A percentile compares a stretch with the other conserved stretches of the same genome.
Conservation (phyloP, 1,140 invertebrate species). For the Hydropsyche tenuis region DNA sequence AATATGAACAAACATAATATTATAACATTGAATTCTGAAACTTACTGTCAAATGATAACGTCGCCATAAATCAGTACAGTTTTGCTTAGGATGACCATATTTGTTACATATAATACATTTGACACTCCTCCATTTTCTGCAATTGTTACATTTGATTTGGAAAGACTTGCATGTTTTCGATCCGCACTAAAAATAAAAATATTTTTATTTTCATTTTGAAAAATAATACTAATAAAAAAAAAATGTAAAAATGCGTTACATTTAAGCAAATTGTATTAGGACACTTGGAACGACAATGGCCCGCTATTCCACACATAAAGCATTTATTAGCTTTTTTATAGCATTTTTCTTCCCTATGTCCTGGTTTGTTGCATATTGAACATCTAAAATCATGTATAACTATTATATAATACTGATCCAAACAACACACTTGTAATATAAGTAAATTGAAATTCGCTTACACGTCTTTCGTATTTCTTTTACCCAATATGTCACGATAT, state of each 20-base stretch:
- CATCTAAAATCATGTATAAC: conserved; percentile 41
- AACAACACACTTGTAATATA: not conserved
- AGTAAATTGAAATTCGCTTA: conserved; percentile 8
- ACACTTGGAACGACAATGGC: conserved; percentile 38
- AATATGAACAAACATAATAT: not conserved
- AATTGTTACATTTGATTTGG: conserved; percentile 28
- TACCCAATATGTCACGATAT: not conserved
- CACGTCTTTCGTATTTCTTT: conserved; percentile 30
- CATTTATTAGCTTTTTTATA: conserved; percentile 37
- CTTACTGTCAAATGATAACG: conserved; percentile 48
- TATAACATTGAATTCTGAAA: conserved; percentile 8
- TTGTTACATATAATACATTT: conserved; percentile 39
- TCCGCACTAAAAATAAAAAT: conserved; percentile 43
- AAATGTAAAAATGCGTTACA: conserved; percentile 31
- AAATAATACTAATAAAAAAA: conserved; percentile 7
- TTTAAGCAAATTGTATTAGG: conserved; percentile 45
- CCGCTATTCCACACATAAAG: conserved; percentile 44
- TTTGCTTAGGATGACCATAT: conserved; percentile 38
- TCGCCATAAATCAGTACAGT: conserved; percentile 47
- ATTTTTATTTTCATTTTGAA: conserved; percentile 14
- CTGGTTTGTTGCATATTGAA: conserved; percentile 38
- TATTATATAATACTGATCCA: not conserved
- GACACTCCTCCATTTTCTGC: conserved; percentile 34
- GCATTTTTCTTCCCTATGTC: conserved; percentile 44
- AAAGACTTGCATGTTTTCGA: conserved; percentile 4